Base-by-base conservation (phyloP, 1,140 invertebrate species). In the Drosophila teissieri region DNA sequence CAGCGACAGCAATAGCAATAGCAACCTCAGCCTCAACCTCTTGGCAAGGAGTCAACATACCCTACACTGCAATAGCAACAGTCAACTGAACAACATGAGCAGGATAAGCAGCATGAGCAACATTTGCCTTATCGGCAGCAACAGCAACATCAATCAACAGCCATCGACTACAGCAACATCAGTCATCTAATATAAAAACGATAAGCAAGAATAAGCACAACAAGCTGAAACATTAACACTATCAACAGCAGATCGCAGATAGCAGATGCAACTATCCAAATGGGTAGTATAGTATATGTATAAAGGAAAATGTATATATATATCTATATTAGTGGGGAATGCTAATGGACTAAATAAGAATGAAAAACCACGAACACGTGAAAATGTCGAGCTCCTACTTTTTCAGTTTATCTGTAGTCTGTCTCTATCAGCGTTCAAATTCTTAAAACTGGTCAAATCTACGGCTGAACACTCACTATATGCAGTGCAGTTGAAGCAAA, bases 291-390 rank as follows among this genome's bases (percentile, higher is more conserved):
- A 11, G 19, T 31, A 62, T 63, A 49, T 37, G 55, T 22, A 61
- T 54, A 46, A 74, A 52, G 36, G 27, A 27, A 77, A 70, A 77
- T 78, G 31, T 7, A 27, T 27, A 27, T 27, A 7, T 27, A 6
- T 27, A 27, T 27, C 19, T 19, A 24, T 24, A 24, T 24, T 4
- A 24, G 6, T 31, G 31, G 31, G 31, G 31, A 31, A 31, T 31
- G 31, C 31, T 31, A 31, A 31, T 31, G 8, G 7, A 31, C 31
- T 10, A 31, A 31, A 31, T 31, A 31, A 0, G 8, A 10, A 10
- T 8, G 31, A 31, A 2, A 2, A 31, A 31, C 31, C 3, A 31
- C 31, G 31, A 10, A 31, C 8, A 31, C 8, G 8, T 31, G 31
- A 31, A 31, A 31, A 10, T 31, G 31, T 31, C 31, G 31, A 31